Conservation (phyloP, 2,797 vertebrate species). For the Luscinia luscinia region DNA sequence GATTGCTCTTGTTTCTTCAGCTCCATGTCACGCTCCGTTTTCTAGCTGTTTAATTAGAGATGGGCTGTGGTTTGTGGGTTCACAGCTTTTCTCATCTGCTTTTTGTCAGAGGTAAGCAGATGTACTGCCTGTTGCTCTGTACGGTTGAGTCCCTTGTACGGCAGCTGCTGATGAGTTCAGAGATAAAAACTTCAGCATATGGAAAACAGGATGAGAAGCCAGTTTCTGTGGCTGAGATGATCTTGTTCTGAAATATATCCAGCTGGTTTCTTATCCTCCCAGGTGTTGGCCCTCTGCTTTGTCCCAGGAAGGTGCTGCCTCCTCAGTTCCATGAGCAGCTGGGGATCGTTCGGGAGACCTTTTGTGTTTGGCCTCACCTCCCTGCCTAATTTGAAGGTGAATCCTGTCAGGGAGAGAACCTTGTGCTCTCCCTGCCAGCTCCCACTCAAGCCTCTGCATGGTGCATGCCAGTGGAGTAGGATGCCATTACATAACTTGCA, state of each 20-base stretch:
- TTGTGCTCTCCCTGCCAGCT: background rate
- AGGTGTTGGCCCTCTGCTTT: background rate
- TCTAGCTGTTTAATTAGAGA: conserved; percentile 34
- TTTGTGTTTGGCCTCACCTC: background rate
- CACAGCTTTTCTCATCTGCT: conserved; percentile 54
- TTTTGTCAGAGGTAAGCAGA: conserved; percentile 54
- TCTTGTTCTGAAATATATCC: conserved; percentile 9
- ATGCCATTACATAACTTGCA: background rate
- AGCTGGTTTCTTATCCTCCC: background rate
- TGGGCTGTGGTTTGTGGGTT: conserved; percentile 36
- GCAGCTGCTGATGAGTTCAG: background rate
- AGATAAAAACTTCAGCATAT: conserved; percentile 31
- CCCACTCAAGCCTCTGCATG: background rate
- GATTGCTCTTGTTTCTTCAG: background rate
- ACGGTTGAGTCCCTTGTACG: background rate
- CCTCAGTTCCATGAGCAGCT: background rate
- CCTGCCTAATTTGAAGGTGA: background rate
- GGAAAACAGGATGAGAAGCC: background rate
- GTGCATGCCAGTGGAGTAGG: background rate
- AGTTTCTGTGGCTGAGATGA: conserved; percentile 15
- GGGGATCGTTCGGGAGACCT: background rate
- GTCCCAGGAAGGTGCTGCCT: background rate
- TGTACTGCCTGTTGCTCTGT: conserved; percentile 45
- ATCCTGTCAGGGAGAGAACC: background rate
- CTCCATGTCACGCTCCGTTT: background rate